Evolutionary conservation across 2,888 invertebrate species (phyloP).

Genomic region (Drosophila demipolita): DNA sequence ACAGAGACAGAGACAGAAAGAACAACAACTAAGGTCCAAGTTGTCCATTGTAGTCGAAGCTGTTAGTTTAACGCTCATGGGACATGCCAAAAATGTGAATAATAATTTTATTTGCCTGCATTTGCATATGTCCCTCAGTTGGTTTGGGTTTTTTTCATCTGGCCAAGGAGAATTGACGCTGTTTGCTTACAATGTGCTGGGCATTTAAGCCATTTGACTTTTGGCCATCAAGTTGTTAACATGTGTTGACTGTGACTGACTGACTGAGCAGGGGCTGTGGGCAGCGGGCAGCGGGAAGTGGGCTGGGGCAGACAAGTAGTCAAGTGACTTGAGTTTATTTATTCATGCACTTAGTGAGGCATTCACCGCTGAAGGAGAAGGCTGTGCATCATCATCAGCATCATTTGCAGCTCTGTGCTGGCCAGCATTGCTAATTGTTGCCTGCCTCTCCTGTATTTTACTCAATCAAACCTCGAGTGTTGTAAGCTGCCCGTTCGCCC

Average conservation of each 20-base stretch:
- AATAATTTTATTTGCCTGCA: conserved; percentile 79
- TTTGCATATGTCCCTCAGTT: conserved; percentile 67
- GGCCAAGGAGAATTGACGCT: conserved; percentile 23
- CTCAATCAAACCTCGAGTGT: conserved; percentile 73
- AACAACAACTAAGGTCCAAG: conserved; percentile 49
- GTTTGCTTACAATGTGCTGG: conserved; percentile 75
- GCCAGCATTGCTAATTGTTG: conserved; percentile 74
- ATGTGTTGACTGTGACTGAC: conserved; percentile 66
- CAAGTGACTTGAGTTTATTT: conserved; percentile 74
- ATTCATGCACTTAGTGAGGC: conserved; percentile 78
- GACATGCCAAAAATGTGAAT: conserved; percentile 79
- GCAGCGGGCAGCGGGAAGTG: neutral
- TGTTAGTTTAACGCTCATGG: conserved; percentile 80
- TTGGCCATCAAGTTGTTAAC: conserved; percentile 79
- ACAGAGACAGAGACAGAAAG: neutral
- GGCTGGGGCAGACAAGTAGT: conserved; percentile 27
- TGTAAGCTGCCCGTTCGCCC: conserved; percentile 29
- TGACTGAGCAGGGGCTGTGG: conserved; percentile 2
- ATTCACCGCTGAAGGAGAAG: conserved; percentile 57
- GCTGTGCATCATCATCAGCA: conserved; percentile 37
- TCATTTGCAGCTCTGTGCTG: conserved; percentile 45
- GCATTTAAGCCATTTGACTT: conserved; percentile 78
- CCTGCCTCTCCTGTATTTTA: conserved; percentile 47
- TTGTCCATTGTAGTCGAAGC: conserved; percentile 65
- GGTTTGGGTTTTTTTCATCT: conserved; percentile 19